phyloP scores from a whole-genome alignment of 2,888 invertebrate species.

The Diarsia rubi region DNA sequence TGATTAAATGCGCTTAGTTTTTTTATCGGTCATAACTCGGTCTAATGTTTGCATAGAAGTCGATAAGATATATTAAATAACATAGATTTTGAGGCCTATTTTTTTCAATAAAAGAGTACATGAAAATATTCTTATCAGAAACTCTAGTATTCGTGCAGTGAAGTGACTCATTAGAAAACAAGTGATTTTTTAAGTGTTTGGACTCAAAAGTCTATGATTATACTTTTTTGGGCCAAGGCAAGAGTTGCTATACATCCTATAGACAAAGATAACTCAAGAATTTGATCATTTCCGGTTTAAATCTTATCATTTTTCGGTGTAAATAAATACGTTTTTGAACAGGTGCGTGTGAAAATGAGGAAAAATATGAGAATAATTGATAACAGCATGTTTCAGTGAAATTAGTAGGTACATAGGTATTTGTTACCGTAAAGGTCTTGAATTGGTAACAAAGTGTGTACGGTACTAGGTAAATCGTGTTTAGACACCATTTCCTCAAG shows the following conservation, averaged over 20 bases:
- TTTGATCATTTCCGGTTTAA: conserved; percentile 43
- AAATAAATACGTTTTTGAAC: conserved; percentile 45
- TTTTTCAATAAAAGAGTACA: conserved; percentile 60
- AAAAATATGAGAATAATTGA: conserved; percentile 49
- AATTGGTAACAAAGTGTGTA: not conserved
- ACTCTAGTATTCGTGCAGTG: conserved; percentile 21
- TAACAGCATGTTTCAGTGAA: conserved; percentile 29
- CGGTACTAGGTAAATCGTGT: conserved; percentile 9
- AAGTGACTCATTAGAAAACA: conserved; percentile 45
- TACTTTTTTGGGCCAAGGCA: conserved; percentile 45
- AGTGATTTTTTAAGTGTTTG: conserved; percentile 20
- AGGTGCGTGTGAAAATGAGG: conserved; percentile 36
- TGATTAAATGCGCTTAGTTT: conserved; percentile 60
- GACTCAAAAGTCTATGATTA: conserved; percentile 5
- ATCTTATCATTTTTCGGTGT: conserved; percentile 46
- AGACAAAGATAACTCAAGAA: conserved; percentile 46
- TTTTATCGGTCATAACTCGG: conserved; percentile 81
- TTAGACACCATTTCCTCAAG: conserved; percentile 33
- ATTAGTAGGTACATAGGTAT: not conserved
- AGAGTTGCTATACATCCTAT: conserved; percentile 17
- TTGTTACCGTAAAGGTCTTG: not conserved
- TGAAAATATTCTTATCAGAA: conserved; percentile 58
- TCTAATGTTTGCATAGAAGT: conserved; percentile 74
- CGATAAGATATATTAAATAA: conserved; percentile 69
- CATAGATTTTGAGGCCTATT: conserved; percentile 65